Conservation (phyloP, 30 jellyfish, hydroid and myxozoan species). For the Chrysaora quinquecirrha region DNA sequence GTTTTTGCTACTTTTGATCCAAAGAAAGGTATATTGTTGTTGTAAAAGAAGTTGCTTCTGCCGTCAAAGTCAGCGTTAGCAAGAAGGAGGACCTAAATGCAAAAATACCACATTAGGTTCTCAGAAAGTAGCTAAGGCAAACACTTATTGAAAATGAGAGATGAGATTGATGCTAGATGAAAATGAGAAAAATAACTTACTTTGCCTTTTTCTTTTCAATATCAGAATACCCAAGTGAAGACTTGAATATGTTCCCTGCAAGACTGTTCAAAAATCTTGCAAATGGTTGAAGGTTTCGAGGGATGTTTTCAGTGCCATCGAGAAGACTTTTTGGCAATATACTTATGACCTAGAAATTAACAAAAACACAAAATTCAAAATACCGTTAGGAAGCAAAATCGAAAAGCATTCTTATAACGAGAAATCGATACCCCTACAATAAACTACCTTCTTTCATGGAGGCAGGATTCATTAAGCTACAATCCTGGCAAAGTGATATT, state of each 20-base stretch:
- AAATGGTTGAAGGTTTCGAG: slow-evolving; percentile 58
- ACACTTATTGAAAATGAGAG: background rate
- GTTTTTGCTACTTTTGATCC: too few relatives aligned
- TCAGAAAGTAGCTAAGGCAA: background rate
- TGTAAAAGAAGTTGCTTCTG: too few relatives aligned
- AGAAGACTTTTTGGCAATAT: slow-evolving; percentile 77
- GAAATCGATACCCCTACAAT: too few relatives aligned
- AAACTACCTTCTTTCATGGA: too few relatives aligned
- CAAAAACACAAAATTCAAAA: background rate
- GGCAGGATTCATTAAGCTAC: too few relatives aligned
- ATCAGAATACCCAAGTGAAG: slow-evolving; percentile 89
- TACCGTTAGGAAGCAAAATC: too few relatives aligned
- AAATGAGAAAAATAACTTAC: slow-evolving; percentile 41
- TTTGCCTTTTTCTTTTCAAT: slow-evolving; percentile 69
- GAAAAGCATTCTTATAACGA: too few relatives aligned
- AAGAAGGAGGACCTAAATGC: background rate
- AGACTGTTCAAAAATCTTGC: slow-evolving; percentile 74
- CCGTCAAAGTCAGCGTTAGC: too few relatives aligned
- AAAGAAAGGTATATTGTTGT: too few relatives aligned
- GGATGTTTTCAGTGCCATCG: slow-evolving; percentile 80
- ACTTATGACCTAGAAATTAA: slow-evolving; percentile 68
- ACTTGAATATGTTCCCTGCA: slow-evolving; percentile 73
- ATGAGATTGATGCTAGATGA: background rate
- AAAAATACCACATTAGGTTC: background rate
- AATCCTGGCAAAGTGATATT: too few relatives aligned